phyloP scores from a whole-genome alignment of 23 tunicate species.

The Botrylloides violaceus region DNA sequence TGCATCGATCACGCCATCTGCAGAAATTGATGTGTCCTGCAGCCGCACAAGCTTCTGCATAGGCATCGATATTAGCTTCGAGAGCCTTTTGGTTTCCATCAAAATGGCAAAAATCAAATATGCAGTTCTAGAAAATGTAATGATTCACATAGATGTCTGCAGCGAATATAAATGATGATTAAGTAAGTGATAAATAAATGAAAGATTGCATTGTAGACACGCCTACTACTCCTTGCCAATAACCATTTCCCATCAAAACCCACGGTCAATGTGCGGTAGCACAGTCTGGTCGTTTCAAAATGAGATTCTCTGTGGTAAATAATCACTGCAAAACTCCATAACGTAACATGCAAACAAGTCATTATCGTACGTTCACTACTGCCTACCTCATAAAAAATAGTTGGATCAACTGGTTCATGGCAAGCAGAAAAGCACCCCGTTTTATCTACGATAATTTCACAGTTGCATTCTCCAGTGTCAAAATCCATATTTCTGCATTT shows the following conservation, averaged over 20 bases:
- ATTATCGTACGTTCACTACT: not conserved
- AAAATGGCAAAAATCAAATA: conserved; percentile 38
- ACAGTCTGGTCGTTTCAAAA: no score
- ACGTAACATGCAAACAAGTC: no score
- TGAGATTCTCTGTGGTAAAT: no score
- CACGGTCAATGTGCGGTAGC: no score
- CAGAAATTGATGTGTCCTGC: conserved; percentile 23
- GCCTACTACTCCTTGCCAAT: no score
- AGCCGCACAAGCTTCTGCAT: conserved; percentile 30
- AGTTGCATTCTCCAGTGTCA: conserved; percentile 52
- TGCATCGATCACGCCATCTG: conserved; percentile 35
- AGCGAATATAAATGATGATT: no score
- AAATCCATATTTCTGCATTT: conserved; percentile 1
- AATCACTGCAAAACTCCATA: no score
- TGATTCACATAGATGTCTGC: not conserved
- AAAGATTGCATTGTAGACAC: no score
- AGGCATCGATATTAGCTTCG: conserved; percentile 17
- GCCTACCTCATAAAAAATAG: conserved; percentile 10
- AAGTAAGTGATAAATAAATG: no score
- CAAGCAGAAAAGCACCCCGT: conserved; percentile 28
- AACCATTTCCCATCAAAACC: no score
- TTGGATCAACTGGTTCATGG: conserved; percentile 21
- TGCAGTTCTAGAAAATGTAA: conserved; percentile 32
- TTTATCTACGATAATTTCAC: conserved; percentile 14
- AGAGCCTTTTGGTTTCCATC: conserved; percentile 30